Evolutionary conservation across 2,888 invertebrate genomes (phyloP), one percentile per base, ranked within the genome.

Genomic region (Monopis laevigella): DNA sequence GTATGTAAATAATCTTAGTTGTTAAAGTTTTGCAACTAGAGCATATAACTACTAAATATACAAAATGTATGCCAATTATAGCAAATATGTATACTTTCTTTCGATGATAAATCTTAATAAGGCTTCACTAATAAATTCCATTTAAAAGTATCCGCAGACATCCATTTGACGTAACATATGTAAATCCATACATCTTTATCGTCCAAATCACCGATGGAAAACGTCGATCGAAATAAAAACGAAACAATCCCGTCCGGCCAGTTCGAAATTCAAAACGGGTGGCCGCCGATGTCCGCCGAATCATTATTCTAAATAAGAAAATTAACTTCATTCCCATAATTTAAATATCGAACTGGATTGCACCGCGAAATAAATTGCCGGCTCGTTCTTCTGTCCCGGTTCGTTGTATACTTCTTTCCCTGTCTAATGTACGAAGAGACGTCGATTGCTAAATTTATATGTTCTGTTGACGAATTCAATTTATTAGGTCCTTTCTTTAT

Each of bases 111-210:
- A 32, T 32, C 32, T 32, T 32, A 32, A 32, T 32, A 32, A 32
- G 32, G 32, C 60, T 59, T 63, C 62, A 65, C 74, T 75, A 74
- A 77, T 77, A 80, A 78, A 77, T 80, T 69, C 77, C 75, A 78
- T 78, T 80, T 77, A 78, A 77, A 78, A 65, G 66, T 70, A 57
- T 54, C 58, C 64, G 29, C 40, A 29, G 73, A 66, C 75, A 68
- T 65, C 69, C 68, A 48, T 61, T 36, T 74, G 73, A 72, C 69
- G 77, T 73, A 74, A 75, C 77, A 75, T 77, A 80, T 80, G 80
- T 78, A 69, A 77, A 80, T 78, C 56, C 65, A 75, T 77, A 78
- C 77, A 62, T 72, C 74, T 75, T 78, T 78, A 78, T 78, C 78
- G 75, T 70, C 54, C 61, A 66, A 68, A 77, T 78, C 78, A 67